Evolutionary conservation across 2,888 invertebrate species (phyloP), one percentile per base, ranked within the genome.

Genomic region (Cataglyphis livida): DNA sequence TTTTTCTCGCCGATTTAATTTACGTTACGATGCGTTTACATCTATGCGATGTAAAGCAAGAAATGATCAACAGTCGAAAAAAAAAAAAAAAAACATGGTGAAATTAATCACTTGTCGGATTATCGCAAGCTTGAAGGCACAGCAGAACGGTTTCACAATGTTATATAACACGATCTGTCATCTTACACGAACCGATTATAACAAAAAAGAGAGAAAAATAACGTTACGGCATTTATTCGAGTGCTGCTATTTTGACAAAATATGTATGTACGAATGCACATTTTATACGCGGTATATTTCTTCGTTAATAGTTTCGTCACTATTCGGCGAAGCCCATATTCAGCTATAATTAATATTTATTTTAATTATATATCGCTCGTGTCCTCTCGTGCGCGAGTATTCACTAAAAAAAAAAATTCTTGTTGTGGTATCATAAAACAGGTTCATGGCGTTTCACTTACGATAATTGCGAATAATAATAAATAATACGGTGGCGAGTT

Each of bases 401-500:
- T 89, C 84, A 71, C 81, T 66, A 59, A 79, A 79, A 48, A 68
- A 51, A 81, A 48, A 68, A 51, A 81, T 88, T 41, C 71, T 84
- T 73, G 35, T 86, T 86, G 84, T 85, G 64, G 51, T 71, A 61
- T 38, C 71, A 78, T 12, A 35, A 71, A 89, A 90, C 89, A 79
- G 86, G 90, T 89, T 90, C 79, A 64, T 70, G 21, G 65, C 41
- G 76, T 84, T 78, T 86, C 84, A 73, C 54, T 81, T 75, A 76
- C 68, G 44, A 71, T 85, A 88, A 89, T 90, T 83, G 79, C 81
- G 78, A 84, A 79, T 86, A 84, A 85, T 88, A 86, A 89, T 88
- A 89, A 89, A 89, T 89, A 88, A 86, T 84, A 65, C 57, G 28
- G 15, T 25, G 71, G 57, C 54, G 59, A 71, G 41, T 73, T 38